A percentile compares a stretch with the other conserved stretches of the same genome.
phyloP scores from a whole-genome alignment of 2,888 invertebrate genomes.

The Volucella inanis region DNA sequence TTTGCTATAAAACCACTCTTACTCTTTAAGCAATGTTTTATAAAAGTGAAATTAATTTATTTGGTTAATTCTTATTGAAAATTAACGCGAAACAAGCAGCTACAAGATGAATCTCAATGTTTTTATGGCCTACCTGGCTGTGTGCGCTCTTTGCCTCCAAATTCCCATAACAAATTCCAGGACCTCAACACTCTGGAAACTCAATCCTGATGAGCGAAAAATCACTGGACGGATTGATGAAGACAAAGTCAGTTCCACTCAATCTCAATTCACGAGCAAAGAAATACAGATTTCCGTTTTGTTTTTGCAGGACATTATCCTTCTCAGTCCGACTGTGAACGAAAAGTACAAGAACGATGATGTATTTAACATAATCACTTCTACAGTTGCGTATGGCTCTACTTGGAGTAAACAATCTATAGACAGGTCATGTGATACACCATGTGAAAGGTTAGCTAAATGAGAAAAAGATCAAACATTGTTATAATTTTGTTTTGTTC shows the following conservation, averaged over 20 bases:
- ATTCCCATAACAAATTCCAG: conserved; percentile 87
- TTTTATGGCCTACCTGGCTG: conserved; percentile 76
- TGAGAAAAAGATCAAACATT: background rate
- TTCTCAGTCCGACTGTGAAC: conserved; percentile 68
- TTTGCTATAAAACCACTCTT: background rate
- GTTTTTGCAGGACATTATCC: conserved; percentile 65
- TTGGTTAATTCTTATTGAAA: conserved; percentile 51
- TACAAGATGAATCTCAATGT: conserved; percentile 73
- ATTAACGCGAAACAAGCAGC: conserved; percentile 34
- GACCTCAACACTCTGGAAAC: conserved; percentile 92
- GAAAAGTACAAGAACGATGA: conserved; percentile 84
- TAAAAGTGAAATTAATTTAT: conserved; percentile 18
- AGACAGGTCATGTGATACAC: conserved; percentile 72
- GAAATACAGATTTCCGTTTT: conserved; percentile 3
- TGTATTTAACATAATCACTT: conserved; percentile 90
- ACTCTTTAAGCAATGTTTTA: conserved; percentile 47
- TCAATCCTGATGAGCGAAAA: conserved; percentile 90
- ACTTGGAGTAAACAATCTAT: conserved; percentile 87
- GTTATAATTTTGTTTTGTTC: background rate
- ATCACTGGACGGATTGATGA: conserved; percentile 84
- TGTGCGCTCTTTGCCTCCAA: conserved; percentile 80
- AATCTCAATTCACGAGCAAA: background rate
- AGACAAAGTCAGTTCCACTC: conserved; percentile 56
- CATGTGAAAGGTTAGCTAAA: conserved; percentile 70
- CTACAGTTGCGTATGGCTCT: conserved; percentile 86